These are phyloP conservation scores for Tromatobia lineatoria DNA, from an alignment of 2,888 invertebrate genomes.

Conservation along the genomic window DNA sequence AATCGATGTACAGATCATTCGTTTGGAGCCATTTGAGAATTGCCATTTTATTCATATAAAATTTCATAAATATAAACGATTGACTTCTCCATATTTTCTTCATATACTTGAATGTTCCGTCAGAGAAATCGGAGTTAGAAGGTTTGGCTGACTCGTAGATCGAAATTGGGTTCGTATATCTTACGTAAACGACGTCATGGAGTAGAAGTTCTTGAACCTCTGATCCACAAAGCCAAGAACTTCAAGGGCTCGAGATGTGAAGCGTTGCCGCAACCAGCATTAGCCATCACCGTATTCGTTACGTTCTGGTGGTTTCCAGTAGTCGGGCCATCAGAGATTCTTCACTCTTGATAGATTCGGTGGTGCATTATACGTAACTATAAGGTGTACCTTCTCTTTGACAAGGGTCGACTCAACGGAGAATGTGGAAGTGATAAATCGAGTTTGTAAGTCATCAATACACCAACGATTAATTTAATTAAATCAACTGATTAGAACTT, in stretches of 20 bases:
- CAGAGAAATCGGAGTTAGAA: neutral
- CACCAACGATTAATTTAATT: neutral
- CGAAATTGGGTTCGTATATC: slow-evolving; percentile 54
- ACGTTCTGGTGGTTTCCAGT: slow-evolving; percentile 63
- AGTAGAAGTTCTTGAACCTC: neutral
- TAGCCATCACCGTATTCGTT: slow-evolving; percentile 50
- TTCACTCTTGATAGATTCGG: slow-evolving; percentile 21
- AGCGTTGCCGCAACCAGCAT: slow-evolving; percentile 58
- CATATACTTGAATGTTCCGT: neutral
- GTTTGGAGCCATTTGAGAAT: no score
- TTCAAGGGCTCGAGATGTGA: slow-evolving; percentile 46
- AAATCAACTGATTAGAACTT: neutral
- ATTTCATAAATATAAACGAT: neutral
- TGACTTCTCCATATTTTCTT: neutral
- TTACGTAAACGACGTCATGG: slow-evolving; percentile 37
- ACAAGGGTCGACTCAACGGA: slow-evolving; percentile 11
- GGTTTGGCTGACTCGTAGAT: slow-evolving; percentile 13
- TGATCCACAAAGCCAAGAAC: slow-evolving; percentile 10
- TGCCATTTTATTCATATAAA: neutral
- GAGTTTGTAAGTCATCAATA: neutral
- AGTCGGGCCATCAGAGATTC: slow-evolving; percentile 54
- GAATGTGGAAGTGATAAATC: neutral
- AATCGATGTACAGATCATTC: no score
- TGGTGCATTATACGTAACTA: slow-evolving; percentile 49
- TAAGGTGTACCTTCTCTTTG: slow-evolving; percentile 31